Percentiles rank a stretch among this genome's conserved stretches.
Conservation (phyloP, 2,113 vertebrate species). For the Octodon degus region DNA sequence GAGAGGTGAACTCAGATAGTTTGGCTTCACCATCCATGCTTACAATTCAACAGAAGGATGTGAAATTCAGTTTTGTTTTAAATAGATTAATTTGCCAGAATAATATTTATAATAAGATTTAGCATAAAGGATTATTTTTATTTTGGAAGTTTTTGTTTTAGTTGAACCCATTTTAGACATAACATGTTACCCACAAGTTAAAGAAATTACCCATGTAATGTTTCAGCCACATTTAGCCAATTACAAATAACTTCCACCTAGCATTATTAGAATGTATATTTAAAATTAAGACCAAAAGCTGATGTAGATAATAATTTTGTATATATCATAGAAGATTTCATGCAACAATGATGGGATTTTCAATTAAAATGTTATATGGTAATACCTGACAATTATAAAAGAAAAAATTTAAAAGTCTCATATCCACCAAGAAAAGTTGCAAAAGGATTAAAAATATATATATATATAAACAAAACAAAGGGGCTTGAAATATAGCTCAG, state of each 20-base stretch:
- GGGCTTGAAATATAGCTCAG: too few relatives aligned
- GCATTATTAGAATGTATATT: conserved; percentile 1
- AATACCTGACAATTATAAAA: neutral
- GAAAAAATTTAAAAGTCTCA: neutral
- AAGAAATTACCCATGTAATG: neutral
- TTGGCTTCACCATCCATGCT: neutral
- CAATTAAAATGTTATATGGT: neutral
- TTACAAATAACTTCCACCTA: neutral
- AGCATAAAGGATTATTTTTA: neutral
- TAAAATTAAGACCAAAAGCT: neutral
- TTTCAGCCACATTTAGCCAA: neutral
- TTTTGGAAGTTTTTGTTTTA: neutral
- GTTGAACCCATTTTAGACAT: neutral
- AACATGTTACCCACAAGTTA: neutral
- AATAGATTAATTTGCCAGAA: neutral
- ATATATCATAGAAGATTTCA: neutral
- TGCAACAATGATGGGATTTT: neutral
- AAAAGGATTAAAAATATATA: conserved; percentile 25
- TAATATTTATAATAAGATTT: conserved; percentile 16
- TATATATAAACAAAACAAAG: neutral
- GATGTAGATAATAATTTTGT: neutral
- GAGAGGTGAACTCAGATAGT: neutral
- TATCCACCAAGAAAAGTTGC: neutral
- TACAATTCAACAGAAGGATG: neutral
- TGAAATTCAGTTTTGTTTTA: conserved; percentile 2